Conservation (phyloP, 2,113 vertebrate genomes). For the Orientallactaga bullata region DNA sequence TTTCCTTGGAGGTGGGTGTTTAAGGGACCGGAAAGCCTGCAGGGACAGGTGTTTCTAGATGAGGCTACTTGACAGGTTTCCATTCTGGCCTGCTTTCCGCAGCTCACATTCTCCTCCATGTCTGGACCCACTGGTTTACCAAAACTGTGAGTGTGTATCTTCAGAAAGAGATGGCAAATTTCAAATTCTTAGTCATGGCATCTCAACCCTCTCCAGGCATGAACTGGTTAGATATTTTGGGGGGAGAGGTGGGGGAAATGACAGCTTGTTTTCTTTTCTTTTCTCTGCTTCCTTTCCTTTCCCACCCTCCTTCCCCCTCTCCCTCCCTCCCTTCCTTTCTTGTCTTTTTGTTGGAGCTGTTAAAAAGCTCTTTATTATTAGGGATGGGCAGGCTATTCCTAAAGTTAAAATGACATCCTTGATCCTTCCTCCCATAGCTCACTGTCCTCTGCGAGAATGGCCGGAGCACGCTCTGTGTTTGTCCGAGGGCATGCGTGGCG, state of each 20-base stretch:
- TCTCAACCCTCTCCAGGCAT: conserved; percentile 5
- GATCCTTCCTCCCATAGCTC: neutral
- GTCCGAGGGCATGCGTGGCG: neutral
- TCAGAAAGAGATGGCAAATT: conserved; percentile 25
- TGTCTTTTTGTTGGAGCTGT: neutral
- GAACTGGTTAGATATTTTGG: neutral
- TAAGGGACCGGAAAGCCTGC: neutral
- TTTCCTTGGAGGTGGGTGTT: neutral
- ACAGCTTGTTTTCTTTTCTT: neutral
- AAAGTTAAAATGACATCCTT: neutral
- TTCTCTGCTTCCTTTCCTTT: no score
- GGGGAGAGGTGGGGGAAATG: neutral
- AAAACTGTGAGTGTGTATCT: neutral
- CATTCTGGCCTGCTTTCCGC: neutral
- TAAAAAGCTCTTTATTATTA: neutral
- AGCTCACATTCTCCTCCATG: neutral
- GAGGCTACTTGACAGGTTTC: neutral
- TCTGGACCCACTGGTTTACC: neutral
- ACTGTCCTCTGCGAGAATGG: neutral
- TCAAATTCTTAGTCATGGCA: conserved; percentile 43
- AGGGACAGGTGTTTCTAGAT: neutral
- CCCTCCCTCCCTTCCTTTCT: no score
- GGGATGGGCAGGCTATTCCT: neutral
- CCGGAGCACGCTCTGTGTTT: neutral
- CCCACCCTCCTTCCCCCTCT: no score